phyloP scores from a whole-genome alignment of 2,113 vertebrate genomes.

The Brachypodius melanocephalos region DNA sequence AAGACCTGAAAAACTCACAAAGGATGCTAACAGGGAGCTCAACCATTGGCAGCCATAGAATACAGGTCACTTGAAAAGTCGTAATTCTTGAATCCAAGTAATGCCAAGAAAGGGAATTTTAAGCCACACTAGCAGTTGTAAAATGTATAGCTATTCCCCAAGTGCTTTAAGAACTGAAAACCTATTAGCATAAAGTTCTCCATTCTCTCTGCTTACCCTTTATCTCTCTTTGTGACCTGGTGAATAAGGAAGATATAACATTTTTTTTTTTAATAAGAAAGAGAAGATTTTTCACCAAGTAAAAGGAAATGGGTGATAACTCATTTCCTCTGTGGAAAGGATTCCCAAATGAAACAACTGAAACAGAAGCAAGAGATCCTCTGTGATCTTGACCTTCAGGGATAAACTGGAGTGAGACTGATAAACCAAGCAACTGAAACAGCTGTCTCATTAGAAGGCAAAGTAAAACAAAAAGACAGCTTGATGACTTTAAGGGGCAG shows the following conservation, averaged over 20 bases:
- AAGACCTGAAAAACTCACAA: neutral
- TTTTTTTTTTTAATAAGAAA: neutral
- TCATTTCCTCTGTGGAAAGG: neutral
- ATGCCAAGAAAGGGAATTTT: neutral
- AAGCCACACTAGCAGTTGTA: neutral
- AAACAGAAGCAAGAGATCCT: neutral
- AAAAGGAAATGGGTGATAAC: neutral
- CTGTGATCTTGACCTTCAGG: neutral
- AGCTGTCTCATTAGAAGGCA: neutral
- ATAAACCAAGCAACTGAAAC: neutral
- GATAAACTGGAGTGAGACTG: neutral
- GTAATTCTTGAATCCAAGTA: neutral
- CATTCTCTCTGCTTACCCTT: neutral
- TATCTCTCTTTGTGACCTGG: neutral
- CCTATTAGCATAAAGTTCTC: neutral
- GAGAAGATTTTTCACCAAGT: neutral
- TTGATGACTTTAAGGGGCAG: neutral
- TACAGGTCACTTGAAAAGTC: neutral
- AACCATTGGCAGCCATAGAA: neutral
- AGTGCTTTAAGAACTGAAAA: neutral
- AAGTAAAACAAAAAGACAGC: neutral
- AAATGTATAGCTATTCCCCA: neutral
- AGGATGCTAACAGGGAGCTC: neutral
- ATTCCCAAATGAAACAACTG: neutral
- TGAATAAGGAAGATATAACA: neutral